These are phyloP conservation scores for Diprion similis DNA, from an alignment of 1,140 invertebrate species.

Conservation along the genomic window DNA sequence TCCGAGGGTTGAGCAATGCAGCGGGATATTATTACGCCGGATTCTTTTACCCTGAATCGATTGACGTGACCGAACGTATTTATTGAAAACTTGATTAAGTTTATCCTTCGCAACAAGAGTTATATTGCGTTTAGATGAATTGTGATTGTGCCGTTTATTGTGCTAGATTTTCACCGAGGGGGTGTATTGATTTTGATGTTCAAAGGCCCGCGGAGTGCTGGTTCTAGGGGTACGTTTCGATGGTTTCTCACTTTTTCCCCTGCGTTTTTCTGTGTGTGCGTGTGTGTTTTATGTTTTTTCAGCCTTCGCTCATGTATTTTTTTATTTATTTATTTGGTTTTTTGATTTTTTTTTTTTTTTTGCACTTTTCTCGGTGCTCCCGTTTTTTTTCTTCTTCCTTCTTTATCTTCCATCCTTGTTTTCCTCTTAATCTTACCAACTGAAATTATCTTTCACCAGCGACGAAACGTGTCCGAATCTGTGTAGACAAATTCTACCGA, in stretches of 20 bases:
- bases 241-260: neutral
- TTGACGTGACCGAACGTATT: neutral
- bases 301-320: too few species aligned
- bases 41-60: neutral
- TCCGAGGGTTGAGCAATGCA: neutral
- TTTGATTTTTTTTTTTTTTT: too few species aligned
- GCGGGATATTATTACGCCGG: neutral
- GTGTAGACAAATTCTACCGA: too few species aligned
- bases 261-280: neutral
- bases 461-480: too few species aligned
- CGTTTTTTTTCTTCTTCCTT: too few species aligned
- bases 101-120: neutral
- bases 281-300: too few species aligned
- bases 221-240: neutral
- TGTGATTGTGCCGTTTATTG: neutral
- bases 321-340: too few species aligned
- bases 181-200: slow-evolving; percentile 8
- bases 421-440: too few species aligned
- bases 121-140: neutral
- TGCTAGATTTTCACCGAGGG: neutral
- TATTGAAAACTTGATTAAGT: neutral
- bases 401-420: too few species aligned
- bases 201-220: neutral
- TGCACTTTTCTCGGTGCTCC: too few species aligned
- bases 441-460: too few species aligned